Base-by-base conservation (phyloP, 1,140 invertebrate species). In the Semibalanus balanoides region DNA sequence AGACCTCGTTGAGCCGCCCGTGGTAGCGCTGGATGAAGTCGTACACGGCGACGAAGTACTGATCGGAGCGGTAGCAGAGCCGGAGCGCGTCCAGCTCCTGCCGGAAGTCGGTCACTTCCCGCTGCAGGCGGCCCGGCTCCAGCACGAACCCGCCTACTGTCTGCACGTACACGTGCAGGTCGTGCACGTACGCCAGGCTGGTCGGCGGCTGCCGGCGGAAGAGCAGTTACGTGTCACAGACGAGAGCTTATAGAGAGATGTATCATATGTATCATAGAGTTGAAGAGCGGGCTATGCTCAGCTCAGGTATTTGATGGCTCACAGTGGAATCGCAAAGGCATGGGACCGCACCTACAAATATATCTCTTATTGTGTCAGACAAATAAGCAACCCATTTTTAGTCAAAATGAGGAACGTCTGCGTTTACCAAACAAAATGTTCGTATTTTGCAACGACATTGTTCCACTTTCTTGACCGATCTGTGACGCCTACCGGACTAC, bases 1-100 rank as follows among this genome's bases (percentile, higher is more conserved):
- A 82, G 71, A 82, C 81, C 75, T 82, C 81, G 77, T 82, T 82
- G 73, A 81, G 81, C 25, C 81, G 77, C 17, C 81, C 81, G 77
- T 82, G 81, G 76, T 81, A 82, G 40, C 81, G 75, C 31, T 79
- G 78, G 64, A 82, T 79, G 76, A 81, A 82, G 74, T 82, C 81
- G 76, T 82, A 82, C 19, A 81, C 78, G n/a, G 80, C 81, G 17
- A 82, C 78, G 40, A 79, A 82, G 74, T 82, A 81, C 43, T 81
- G 79, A 74, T 79, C 77, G 31, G 78, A 74, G 30, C 76, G 77
- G 76, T 80, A 82, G 74, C 81, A 82, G 3, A 80, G 76, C 7
- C 81, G 80, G 30, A 82, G 79, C 64, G 79, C 79, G 3, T 77
- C 75, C n/a, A 82, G 77, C 19, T 78, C 72, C 72, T 76, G 77